phyloP scores from a whole-genome alignment of 2,888 invertebrate genomes.

The Dryococelus australis region DNA sequence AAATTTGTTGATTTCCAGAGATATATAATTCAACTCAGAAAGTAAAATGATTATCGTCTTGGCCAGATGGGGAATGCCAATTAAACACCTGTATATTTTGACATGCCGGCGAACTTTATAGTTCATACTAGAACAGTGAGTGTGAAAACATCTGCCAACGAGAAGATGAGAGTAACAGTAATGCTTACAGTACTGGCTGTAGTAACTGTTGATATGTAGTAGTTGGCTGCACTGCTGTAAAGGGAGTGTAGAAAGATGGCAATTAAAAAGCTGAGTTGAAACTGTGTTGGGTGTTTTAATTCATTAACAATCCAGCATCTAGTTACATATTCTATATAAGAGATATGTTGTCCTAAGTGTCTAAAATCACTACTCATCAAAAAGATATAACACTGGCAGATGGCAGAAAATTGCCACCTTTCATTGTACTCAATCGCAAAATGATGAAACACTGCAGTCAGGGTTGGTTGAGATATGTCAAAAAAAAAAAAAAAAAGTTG shows the following conservation, averaged over 20 bases:
- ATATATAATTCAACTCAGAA: background rate
- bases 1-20: background rate
- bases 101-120: background rate
- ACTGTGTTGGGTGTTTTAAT: no score
- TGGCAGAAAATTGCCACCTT: background rate
- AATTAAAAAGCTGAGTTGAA: no score
- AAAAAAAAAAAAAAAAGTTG: constrained; percentile 45
- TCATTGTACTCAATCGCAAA: background rate
- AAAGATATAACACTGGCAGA: no score
- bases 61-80: background rate
- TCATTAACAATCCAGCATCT: no score
- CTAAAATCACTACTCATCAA: no score
- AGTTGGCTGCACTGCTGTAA: no score
- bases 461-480: constrained; percentile 40
- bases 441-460: constrained; percentile 38
- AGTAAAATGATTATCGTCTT: background rate
- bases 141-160: background rate
- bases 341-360: no score
- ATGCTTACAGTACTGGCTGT: background rate
- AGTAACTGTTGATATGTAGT: no score
- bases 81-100: background rate
- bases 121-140: background rate
- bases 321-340: no score
- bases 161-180: background rate
- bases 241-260: no score